phyloP scores from a whole-genome alignment of 2,113 vertebrate genomes.

The Bos indicus region DNA sequence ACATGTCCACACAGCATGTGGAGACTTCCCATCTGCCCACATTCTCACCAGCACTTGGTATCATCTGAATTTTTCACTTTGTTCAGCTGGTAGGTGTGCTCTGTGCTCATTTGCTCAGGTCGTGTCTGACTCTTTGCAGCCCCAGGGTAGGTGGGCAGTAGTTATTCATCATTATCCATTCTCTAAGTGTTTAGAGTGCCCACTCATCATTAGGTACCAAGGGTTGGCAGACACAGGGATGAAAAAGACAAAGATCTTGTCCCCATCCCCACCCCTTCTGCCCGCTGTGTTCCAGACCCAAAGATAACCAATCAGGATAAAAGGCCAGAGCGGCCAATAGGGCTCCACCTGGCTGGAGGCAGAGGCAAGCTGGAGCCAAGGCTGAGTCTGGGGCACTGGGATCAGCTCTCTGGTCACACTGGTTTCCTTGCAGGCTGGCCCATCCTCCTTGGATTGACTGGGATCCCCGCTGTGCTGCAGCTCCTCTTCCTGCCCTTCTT shows the following conservation, averaged over 20 bases:
- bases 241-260: background rate
- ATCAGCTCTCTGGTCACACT: background rate
- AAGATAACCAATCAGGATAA: background rate
- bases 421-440: conserved; percentile 87
- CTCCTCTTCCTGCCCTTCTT: conserved; percentile 89
- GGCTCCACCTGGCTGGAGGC: no score
- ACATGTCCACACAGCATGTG: rapidly evolving
- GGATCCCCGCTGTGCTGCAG: conserved; percentile 86
- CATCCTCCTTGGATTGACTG: conserved; percentile 88
- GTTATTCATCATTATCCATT: rapidly evolving
- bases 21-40: background rate
- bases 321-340: rapidly evolving
- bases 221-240: background rate
- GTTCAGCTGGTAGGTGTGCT: background rate
- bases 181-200: no score
- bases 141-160: rapidly evolving
- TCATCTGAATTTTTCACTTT: background rate
- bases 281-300: rapidly evolving
- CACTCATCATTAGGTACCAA: rapidly evolving
- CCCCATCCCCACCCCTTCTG: background rate
- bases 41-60: rapidly evolving
- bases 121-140: background rate
- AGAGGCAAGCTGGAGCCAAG: rapidly evolving
- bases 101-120: background rate
- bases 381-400: rapidly evolving